Conservation (phyloP, 2,797 vertebrate genomes). For the Holocentrus rufus region DNA sequence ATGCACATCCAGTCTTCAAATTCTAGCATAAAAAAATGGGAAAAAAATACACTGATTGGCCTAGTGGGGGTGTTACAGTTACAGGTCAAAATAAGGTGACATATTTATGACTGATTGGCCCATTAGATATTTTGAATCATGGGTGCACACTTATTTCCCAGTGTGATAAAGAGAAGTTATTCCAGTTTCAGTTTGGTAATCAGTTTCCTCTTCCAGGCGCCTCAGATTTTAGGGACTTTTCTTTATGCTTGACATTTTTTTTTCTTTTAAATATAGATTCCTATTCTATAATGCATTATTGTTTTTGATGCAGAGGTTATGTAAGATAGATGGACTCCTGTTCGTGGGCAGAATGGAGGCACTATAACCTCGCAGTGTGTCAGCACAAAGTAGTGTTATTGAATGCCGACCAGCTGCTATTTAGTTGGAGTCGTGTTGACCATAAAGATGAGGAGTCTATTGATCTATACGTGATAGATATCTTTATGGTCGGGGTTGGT, state of each 20-base stretch:
- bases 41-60: not conserved
- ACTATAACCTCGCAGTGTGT: not conserved
- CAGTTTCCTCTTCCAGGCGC: too few species aligned
- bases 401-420: constrained; percentile 2
- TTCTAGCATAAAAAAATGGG: too few species aligned
- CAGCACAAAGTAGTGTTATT: not conserved
- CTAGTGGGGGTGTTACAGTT: not conserved
- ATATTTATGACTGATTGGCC: not conserved
- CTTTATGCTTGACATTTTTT: too few species aligned
- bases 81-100: constrained; percentile 10
- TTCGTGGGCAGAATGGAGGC: not conserved
- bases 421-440: constrained; percentile 26
- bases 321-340: constrained; percentile 11
- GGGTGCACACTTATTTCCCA: too few species aligned
- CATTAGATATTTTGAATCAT: too few species aligned
- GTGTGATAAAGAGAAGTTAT: too few species aligned
- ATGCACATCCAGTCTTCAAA: not conserved
- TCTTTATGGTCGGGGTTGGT: constrained; percentile 25
- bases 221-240: too few species aligned
- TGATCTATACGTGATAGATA: constrained; percentile 48
- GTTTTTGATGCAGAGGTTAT: too few species aligned
- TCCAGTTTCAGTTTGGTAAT: too few species aligned
- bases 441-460: constrained; percentile 35
- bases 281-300: too few species aligned
- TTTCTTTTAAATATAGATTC: too few species aligned